These are phyloP conservation scores for Bergia puertoricense DNA, from an alignment of 92 coral and sea anemone species.

Conservation along the genomic window DNA sequence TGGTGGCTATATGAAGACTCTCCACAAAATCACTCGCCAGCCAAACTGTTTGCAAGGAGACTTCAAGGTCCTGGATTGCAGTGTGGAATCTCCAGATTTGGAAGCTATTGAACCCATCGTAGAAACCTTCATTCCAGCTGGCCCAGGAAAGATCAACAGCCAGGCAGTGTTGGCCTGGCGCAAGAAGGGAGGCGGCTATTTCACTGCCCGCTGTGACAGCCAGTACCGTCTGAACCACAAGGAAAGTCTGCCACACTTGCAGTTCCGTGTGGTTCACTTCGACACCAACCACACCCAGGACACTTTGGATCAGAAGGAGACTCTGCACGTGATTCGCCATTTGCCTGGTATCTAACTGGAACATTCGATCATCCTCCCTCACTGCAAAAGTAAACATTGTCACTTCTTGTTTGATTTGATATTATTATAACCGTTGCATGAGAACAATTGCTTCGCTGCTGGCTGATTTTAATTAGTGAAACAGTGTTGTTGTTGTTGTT, in stretches of 20 bases:
- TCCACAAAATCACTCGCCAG: constrained; percentile 25
- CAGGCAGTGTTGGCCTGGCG: constrained; percentile 37
- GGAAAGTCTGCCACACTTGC: constrained; percentile 28
- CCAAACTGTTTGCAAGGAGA: constrained; percentile 23
- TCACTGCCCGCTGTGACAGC: constrained; percentile 44
- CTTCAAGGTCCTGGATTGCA: constrained; percentile 32
- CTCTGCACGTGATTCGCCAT: constrained; percentile 27
- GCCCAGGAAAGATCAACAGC: constrained; percentile 39
- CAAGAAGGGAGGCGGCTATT: constrained; percentile 18
- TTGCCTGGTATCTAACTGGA: neutral
- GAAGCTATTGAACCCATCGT: constrained; percentile 24
- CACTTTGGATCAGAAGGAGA: neutral
- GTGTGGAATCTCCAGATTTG: constrained; percentile 27
- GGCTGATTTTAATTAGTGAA: too few species aligned
- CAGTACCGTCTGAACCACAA: constrained; percentile 36
- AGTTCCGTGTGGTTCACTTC: constrained; percentile 42
- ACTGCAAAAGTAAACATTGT: neutral
- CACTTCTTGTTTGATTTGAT: neutral
- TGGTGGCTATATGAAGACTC: constrained; percentile 42
- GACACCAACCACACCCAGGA: constrained; percentile 7
- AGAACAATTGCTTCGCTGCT: neutral
- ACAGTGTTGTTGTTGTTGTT: too few species aligned
- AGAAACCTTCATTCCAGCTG: constrained; percentile 33
- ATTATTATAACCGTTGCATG: too few species aligned
- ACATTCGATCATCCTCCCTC: neutral